Conservation (phyloP, 2,888 invertebrate species). For the Saturnia japonica region DNA sequence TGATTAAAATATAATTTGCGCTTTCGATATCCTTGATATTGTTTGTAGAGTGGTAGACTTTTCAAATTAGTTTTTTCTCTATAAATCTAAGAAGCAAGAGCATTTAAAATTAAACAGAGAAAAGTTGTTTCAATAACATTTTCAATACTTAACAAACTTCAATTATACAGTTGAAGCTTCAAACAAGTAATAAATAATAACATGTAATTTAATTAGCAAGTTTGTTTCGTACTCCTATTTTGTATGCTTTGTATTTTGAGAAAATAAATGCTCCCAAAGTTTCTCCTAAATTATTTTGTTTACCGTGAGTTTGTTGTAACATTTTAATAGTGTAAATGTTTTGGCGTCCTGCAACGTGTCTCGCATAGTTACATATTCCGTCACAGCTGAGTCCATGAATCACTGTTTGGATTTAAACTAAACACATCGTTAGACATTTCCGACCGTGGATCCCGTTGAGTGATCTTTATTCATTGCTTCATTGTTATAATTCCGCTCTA, state of each 20-base stretch:
- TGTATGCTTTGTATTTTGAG: neutral
- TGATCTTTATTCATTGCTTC: constrained; percentile 28
- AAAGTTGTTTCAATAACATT: neutral
- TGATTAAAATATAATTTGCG: neutral
- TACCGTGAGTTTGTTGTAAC: neutral
- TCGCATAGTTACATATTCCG: constrained; percentile 18
- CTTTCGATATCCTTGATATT: neutral
- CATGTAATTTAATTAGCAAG: neutral
- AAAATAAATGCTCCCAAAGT: neutral
- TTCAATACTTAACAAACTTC: neutral
- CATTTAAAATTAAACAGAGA: neutral
- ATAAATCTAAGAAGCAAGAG: neutral
- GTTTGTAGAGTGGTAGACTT: neutral
- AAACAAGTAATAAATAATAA: neutral
- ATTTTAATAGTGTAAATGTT: neutral
- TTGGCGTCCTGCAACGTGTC: constrained; percentile 11
- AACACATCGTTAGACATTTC: constrained; percentile 45
- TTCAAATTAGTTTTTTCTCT: neutral
- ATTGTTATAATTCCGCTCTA: neutral
- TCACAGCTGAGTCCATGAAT: constrained; percentile 36
- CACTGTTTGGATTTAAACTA: constrained; percentile 29
- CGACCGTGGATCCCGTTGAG: constrained; percentile 27
- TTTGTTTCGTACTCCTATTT: neutral
- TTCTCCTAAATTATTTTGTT: neutral
- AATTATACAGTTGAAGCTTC: no score